Conservation (phyloP, 1,140 invertebrate species). For the Mizuhopecten yessoensis region DNA sequence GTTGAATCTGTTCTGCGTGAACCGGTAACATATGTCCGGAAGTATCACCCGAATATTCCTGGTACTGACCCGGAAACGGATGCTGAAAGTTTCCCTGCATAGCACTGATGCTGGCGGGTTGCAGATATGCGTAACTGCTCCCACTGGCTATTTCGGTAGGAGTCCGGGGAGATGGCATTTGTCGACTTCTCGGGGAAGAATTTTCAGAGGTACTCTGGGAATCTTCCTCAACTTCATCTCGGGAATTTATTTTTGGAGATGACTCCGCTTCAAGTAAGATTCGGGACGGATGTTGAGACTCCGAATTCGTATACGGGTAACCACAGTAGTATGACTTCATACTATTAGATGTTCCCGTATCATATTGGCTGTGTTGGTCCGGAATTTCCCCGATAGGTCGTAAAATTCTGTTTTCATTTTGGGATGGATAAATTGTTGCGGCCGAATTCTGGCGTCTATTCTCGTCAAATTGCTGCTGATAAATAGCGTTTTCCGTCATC, state of each 20-base stretch:
- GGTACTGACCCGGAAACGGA: neutral
- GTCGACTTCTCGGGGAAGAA: neutral
- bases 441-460: neutral
- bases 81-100: conserved; percentile 1
- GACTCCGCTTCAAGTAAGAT: neutral
- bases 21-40: neutral
- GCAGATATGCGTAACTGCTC: conserved; percentile 54
- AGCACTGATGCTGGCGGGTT: conserved; percentile 41
- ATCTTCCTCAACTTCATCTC: neutral
- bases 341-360: neutral
- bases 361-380: neutral
- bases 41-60: neutral
- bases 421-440: neutral
- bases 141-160: neutral
- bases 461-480: neutral
- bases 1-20: neutral
- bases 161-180: neutral
- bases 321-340: neutral
- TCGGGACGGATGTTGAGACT: neutral
- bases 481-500: neutral
- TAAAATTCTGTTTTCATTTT: neutral
- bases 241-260: neutral
- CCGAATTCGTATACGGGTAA: neutral
- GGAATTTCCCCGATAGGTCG: neutral
- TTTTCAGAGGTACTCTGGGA: neutral